Conservation (phyloP, 1,140 invertebrate species). For the Oreohelix idahoensis region DNA sequence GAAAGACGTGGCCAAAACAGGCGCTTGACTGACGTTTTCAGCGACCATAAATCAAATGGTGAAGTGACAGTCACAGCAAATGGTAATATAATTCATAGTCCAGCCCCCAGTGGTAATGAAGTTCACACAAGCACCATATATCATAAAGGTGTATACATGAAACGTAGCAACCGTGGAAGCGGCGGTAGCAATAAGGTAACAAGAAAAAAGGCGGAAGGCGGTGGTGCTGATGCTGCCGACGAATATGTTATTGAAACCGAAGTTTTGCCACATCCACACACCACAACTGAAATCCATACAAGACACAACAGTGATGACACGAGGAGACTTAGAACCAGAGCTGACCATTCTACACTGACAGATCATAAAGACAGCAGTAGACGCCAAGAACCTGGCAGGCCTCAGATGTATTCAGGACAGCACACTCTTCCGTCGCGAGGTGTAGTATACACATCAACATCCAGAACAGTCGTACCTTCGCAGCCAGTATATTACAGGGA, state of each 20-base stretch:
- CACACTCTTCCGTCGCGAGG: neutral
- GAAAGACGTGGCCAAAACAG: neutral
- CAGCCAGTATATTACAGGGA: neutral
- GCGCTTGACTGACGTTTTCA: neutral
- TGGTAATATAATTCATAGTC: neutral
- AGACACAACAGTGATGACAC: neutral
- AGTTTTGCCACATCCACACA: neutral
- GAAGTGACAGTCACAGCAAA: neutral
- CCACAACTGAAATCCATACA: neutral
- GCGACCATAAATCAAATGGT: neutral
- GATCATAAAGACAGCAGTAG: neutral
- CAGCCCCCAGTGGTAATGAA: neutral
- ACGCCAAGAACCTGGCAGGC: neutral
- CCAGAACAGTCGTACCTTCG: neutral
- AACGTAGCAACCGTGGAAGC: neutral
- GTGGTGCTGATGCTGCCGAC: neutral
- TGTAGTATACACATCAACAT: neutral
- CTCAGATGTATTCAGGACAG: neutral
- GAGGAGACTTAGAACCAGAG: neutral
- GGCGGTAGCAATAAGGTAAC: neutral
- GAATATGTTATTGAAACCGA: slow-evolving; percentile 3
- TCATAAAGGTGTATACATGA: neutral
- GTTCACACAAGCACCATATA: neutral
- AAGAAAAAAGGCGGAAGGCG: neutral
- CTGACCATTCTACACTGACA: neutral